Base-by-base conservation (phyloP, 2,888 invertebrate genomes). In the Drosophila pegasa region DNA sequence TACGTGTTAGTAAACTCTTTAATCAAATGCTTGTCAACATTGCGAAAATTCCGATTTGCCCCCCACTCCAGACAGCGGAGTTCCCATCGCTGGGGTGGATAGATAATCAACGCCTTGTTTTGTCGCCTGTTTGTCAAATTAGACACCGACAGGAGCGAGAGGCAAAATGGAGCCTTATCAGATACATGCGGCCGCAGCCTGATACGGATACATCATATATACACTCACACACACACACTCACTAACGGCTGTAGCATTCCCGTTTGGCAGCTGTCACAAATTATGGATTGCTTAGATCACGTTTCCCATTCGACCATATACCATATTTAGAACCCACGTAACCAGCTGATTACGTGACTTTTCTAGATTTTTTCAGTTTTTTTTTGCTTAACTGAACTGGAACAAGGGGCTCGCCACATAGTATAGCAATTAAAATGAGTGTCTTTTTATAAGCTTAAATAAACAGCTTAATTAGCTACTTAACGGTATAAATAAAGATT, bases 1-100 rank as follows among this genome's bases (percentile, higher is more conserved):
- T 55, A 47, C 80, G 82, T 80, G 80, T 47, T 52, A 45, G 38
- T 48, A 29, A 22, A 45, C 66, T 61, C 71, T 67, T 78, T 81
- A 83, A 83, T 84, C 87, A 87, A 82, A 72, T 71, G 76, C 60
- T 73, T 84, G 88, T 82, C 88, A 82, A 84, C 87, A 86, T 52
- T 80, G 74, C 71, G 64, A 76, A 86, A 76, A 62, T 56, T 22
- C 70, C 47, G 51, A 40, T n/a, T 56, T 31, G 12, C 33, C 31
- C 47, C 67, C 61, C 52, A 60, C 55, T 59, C 38, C 52, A 38
- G 25, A 10, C 20, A n/a, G 20, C 47, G 67, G 57, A 71, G 77
- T 73, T 72, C 56, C 73, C 73, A 62, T 22, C 51, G 52, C 48
- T 48, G 40, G 22, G 14, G n/a, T 3, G 18, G 40, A 20, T n/a